A percentile compares a stretch with the other conserved stretches of the same genome.
Conservation (phyloP, 2,888 invertebrate genomes). For the Melanophora roralis region DNA sequence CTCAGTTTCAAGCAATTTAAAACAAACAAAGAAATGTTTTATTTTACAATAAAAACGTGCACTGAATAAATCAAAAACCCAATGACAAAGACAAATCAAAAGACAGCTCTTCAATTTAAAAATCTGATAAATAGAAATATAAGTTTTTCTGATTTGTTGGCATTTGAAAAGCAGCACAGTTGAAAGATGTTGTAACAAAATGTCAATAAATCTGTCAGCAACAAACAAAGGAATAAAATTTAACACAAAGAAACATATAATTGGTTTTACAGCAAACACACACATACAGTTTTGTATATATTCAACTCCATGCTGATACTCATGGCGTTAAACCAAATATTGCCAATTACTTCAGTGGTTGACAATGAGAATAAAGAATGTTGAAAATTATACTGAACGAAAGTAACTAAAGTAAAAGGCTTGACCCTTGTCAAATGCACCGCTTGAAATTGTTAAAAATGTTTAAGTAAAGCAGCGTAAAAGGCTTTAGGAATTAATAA, state of each 20-base stretch:
- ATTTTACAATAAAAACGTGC: slow-evolving; percentile 16
- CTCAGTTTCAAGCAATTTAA: background rate
- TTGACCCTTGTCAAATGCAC: slow-evolving; percentile 35
- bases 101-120: background rate
- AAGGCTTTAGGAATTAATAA: background rate
- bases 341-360: background rate
- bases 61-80: background rate
- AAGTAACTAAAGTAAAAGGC: background rate
- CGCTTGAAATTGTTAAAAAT: slow-evolving; percentile 1
- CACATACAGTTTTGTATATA: background rate
- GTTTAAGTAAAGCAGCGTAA: background rate
- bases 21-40: background rate
- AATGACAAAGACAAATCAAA: too few species aligned
- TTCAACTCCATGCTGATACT: background rate
- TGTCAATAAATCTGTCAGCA: slow-evolving; percentile 31
- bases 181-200: slow-evolving; percentile 5
- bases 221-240: background rate
- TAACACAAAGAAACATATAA: background rate
- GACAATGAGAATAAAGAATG: background rate
- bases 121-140: background rate
- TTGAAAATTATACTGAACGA: background rate
- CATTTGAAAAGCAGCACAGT: background rate
- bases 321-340: background rate
- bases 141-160: background rate
- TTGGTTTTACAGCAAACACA: background rate